Evolutionary conservation across 2,113 vertebrate genomes (phyloP), one percentile per base, ranked within the genome.

Genomic region (Hydrochoerus hydrochaeris): DNA sequence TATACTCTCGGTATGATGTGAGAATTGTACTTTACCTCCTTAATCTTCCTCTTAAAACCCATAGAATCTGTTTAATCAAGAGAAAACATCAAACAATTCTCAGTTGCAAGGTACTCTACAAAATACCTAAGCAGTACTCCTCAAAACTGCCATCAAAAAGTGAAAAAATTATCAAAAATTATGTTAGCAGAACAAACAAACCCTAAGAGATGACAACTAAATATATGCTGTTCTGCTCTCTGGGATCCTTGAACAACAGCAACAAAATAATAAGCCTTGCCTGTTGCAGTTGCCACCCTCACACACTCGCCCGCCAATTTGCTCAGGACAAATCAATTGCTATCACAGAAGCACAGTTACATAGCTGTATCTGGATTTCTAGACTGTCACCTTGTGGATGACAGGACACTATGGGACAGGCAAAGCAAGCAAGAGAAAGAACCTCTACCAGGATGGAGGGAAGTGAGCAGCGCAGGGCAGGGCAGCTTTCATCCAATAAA

Each of bases 111-210:
- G 5, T 11, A 69, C 78, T 82, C 24, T 85, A 71, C n/a, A 95
- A 67, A 69, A 57, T 35, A 46, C 57, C 62, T 81, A 67, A 89
- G 8, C 3, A 73, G 16, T 52, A 85, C 19, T 67, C n/a, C 13
- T 80, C 28, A 35, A 90, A 96, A 90, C 14, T 62, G 52, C 28
- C 60, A n/a, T 77, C 49, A 92, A 88, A 92, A 94, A 88, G 46
- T 7, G 85, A 85, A 44, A 52, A 41, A 62, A 85, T 35, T 85
- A 30, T 86, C 28, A 93, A 52, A 90, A 92, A 63, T 1, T 62
- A 81, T 16, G 30, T 32, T 35, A 86, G 52, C 30, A 38, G 80
- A 94, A 73, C 71, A 73, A 75, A 46, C 73, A 77, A 77, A 46
- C 73, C 7, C 63, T 71, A 69, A 77, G 44, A 92, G 17, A 89